Base-by-base conservation (phyloP, 2,888 invertebrate species). In the Carterocephalus palaemon region DNA sequence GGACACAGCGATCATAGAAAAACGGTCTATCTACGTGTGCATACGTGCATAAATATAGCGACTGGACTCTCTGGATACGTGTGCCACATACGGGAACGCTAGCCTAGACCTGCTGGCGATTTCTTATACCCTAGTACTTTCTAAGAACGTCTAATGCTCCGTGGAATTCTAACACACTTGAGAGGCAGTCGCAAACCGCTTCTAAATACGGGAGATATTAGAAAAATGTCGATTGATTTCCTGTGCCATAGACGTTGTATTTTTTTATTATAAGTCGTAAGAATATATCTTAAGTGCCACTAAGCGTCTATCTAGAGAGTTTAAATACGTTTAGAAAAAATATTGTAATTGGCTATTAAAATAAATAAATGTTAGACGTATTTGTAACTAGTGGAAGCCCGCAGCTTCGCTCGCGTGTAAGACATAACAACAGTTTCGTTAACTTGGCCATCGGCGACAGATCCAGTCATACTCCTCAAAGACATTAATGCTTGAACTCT, bases 71-170 rank as follows among this genome's bases (percentile, higher is more conserved):
- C 36, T 63, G 72, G 69, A 74, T 60, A 67, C 62, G 66, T 65
- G 67, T 66, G 58, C 67, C 69, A 73, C 70, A 70, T 74, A 75
- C 70, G 74, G 64, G 67, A 64, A 61, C 56, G 64, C 64, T 62
- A 61, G 56, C 51, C 62, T 60, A 71, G 65, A 84, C 77, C 64
- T 75, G 65, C 74, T 80, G 57, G 56, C 31, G 31, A 38, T 53
- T 73, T 70, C 76, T 86, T 59, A 54, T 58, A 52, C 57, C 87
- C 85, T 84, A 67, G 84, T 87, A 83, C 67, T 73, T 85, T 86
- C 87, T 87, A 87, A 87, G 83, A 85, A 82, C 82, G 60, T 87
- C 87, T 87, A 87, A 87, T 86, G 83, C 81, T 78, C 56, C 59
- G 63, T 64, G 55, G 66, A 65, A 71, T 72, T 80, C 79, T 82